Percentiles rank a stretch among this genome's conserved stretches.
These are phyloP conservation scores for Microcebus jonahi DNA, from an alignment of 2,113 vertebrate genomes.

Conservation along the genomic window DNA sequence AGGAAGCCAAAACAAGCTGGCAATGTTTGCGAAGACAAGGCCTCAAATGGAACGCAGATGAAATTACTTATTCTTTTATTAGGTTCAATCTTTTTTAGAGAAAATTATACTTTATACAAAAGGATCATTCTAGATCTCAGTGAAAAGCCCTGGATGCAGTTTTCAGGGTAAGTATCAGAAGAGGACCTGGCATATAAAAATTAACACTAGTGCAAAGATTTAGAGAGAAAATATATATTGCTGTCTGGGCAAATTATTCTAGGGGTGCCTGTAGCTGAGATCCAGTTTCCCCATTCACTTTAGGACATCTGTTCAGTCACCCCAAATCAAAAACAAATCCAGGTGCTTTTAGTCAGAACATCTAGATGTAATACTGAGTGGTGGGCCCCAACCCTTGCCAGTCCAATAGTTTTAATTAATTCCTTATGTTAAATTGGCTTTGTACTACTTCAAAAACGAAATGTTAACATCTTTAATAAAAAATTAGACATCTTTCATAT, in stretches of 20 bases:
- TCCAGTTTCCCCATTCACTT: not conserved
- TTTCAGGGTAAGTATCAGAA: not conserved
- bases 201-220: not conserved
- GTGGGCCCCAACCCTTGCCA: not conserved
- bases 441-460: not conserved
- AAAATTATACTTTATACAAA: slow-evolving; percentile 32
- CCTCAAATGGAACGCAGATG: slow-evolving; percentile 36
- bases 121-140: not conserved
- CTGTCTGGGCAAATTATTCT: not conserved
- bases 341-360: not conserved
- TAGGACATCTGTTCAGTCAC: not conserved
- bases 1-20: slow-evolving; percentile 62
- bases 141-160: slow-evolving; percentile 4
- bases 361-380: not conserved
- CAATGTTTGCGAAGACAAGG: slow-evolving; percentile 42
- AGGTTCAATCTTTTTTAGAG: slow-evolving; percentile 13
- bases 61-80: slow-evolving; percentile 45
- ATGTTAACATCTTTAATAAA: not conserved
- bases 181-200: not conserved
- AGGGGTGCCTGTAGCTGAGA: not conserved
- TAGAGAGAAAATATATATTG: not conserved
- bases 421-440: not conserved
- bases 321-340: slow-evolving; percentile 29
- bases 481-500: not conserved
- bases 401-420: slow-evolving; percentile 7